Conservation (phyloP, 2,888 invertebrate species). For the Lymantria monacha region DNA sequence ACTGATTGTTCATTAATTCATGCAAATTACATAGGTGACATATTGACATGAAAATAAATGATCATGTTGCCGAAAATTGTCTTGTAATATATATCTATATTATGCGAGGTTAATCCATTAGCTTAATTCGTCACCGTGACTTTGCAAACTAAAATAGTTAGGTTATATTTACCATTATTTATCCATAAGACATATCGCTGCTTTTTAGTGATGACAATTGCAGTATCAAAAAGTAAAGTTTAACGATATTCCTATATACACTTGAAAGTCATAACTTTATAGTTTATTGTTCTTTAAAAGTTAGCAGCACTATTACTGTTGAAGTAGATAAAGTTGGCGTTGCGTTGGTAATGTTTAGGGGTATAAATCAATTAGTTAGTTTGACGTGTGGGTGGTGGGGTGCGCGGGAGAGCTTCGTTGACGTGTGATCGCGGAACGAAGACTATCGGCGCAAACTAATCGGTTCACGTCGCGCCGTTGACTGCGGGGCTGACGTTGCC, state of each 20-base stretch:
- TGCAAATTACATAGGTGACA: conserved; percentile 6
- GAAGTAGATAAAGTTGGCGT: conserved; percentile 41
- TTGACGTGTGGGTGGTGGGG: conserved; percentile 53
- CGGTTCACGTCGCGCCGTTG: conserved; percentile 39
- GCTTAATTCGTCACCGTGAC: conserved; percentile 31
- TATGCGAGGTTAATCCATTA: conserved; percentile 33
- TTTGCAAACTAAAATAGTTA: conserved; percentile 39
- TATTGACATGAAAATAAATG: not conserved
- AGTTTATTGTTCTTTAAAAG: conserved; percentile 26
- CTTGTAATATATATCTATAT: conserved; percentile 25
- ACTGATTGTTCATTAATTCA: conserved; percentile 25
- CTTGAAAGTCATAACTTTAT: conserved; percentile 28
- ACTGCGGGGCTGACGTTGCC: conserved; percentile 42
- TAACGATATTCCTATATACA: conserved; percentile 20
- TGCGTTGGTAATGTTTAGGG: conserved; percentile 50
- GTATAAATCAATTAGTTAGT: conserved; percentile 71
- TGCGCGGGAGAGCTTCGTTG: conserved; percentile 30
- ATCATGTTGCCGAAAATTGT: conserved; percentile 3
- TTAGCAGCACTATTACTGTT: conserved; percentile 36
- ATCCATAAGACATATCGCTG: conserved; percentile 32
- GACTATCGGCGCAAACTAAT: conserved; percentile 28
- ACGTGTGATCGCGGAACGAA: conserved; percentile 24
- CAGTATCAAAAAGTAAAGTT: conserved; percentile 21
- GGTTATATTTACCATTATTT: conserved; percentile 66
- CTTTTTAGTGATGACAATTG: conserved; percentile 22